Evolutionary conservation across 2,888 invertebrate genomes (phyloP).

Genomic region (Aleiodes leptofemur): DNA sequence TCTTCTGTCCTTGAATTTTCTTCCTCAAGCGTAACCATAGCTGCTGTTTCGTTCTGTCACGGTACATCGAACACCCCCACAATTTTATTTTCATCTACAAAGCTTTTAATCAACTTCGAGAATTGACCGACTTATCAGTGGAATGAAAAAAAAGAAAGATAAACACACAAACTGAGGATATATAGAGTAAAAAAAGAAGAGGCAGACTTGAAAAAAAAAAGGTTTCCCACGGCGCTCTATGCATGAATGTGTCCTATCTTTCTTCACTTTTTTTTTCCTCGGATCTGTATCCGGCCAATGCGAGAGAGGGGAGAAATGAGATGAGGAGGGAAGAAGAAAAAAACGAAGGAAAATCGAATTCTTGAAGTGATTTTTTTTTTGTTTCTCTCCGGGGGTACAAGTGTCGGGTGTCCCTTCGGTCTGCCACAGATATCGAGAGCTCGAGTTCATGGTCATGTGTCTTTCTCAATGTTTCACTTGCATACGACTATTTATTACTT

Average conservation of each 20-base stretch:
- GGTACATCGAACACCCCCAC: conserved; percentile 26
- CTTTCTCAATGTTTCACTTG: not conserved
- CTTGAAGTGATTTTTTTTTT: conserved; percentile 35
- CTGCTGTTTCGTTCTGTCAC: conserved; percentile 26
- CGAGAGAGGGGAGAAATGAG: not conserved
- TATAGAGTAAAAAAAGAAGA: not conserved
- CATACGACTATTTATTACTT: not conserved
- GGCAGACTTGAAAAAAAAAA: not conserved
- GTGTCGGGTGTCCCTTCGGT: conserved; percentile 8
- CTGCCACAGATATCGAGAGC: conserved; percentile 3
- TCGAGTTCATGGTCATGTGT: conserved; percentile 20
- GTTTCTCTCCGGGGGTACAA: not conserved
- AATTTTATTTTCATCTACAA: not conserved
- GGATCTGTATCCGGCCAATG: not conserved
- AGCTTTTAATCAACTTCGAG: conserved; percentile 18
- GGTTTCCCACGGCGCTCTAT: not conserved
- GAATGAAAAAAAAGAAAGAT: not conserved
- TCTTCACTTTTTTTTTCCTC: conserved; percentile 1
- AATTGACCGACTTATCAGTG: not conserved
- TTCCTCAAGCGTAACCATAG: conserved; percentile 20
- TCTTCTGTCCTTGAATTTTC: conserved; percentile 6
- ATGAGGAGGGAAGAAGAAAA: not conserved
- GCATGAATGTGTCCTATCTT: not conserved
- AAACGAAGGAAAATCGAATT: conserved; percentile 34
- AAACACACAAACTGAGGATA: not conserved